Conservation (phyloP, 1,140 invertebrate species). For the Pseudachorutes palmiensis region DNA sequence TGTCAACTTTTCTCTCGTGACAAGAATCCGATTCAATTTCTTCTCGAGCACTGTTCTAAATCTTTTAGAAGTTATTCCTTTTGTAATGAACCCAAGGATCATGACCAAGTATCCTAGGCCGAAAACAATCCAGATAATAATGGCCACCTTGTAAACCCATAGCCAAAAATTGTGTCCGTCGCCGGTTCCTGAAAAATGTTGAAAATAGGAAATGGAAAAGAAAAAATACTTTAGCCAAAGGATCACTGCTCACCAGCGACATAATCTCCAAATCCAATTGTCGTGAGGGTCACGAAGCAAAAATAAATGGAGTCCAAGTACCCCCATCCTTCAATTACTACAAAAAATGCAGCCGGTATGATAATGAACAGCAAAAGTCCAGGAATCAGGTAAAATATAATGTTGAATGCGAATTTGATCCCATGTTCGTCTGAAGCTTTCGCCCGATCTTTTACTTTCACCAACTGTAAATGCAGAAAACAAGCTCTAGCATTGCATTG, state of each 20-base stretch:
- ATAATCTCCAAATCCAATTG: constrained; percentile 89
- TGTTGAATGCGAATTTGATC: constrained; percentile 62
- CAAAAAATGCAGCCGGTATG: constrained; percentile 80
- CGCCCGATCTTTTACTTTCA: constrained; percentile 62
- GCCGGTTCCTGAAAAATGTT: constrained; percentile 29
- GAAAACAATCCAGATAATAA: constrained; percentile 75
- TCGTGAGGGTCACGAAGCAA: constrained; percentile 57
- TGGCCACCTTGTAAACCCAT: constrained; percentile 61
- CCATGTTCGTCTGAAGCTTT: constrained; percentile 58
- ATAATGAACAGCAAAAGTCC: constrained; percentile 86
- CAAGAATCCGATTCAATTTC: constrained; percentile 50
- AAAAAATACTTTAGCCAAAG: constrained; percentile 4
- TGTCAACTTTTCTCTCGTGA: constrained; percentile 61
- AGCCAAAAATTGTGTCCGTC: constrained; percentile 44
- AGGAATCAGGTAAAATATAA: constrained; percentile 68
- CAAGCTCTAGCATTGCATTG: constrained; percentile 1
- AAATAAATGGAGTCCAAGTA: constrained; percentile 86
- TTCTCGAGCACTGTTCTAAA: constrained; percentile 61
- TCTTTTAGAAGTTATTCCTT: constrained; percentile 62
- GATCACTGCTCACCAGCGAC: constrained; percentile 59
- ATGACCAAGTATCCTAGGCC: constrained; percentile 83
- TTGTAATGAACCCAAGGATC: constrained; percentile 78
- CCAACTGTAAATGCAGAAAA: constrained; percentile 44
- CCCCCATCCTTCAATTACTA: constrained; percentile 76
- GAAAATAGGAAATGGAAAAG: background rate